Percentiles rank a stretch among this genome's conserved stretches.
Evolutionary conservation across 2,797 vertebrate genomes (phyloP).

Genomic region (Zalophus californianus): DNA sequence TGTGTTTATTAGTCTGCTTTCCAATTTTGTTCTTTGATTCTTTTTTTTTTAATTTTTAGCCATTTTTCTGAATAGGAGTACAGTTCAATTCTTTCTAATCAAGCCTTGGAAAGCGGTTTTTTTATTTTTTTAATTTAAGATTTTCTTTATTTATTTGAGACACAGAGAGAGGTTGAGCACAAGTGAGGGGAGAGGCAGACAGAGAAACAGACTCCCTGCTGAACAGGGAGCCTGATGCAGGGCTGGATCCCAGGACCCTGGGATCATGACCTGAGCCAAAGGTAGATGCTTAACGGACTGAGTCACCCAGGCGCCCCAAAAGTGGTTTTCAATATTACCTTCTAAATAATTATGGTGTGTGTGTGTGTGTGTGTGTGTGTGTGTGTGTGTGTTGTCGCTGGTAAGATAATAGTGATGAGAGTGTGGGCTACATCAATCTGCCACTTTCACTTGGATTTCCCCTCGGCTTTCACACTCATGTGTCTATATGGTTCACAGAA

Average conservation of each 20-base stretch:
- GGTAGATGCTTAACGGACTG: no score
- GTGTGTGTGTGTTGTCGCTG: not conserved
- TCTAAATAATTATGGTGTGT: not conserved
- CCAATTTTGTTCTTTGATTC: not conserved
- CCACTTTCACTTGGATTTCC: not conserved
- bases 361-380: not conserved
- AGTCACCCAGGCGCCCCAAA: not conserved
- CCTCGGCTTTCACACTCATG: not conserved
- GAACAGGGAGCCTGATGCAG: no score
- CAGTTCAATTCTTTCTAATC: not conserved
- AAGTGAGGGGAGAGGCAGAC: no score
- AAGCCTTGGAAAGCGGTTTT: not conserved
- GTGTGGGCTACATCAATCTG: not conserved
- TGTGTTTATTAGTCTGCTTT: not conserved
- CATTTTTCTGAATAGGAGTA: not conserved
- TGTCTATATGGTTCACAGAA: not conserved
- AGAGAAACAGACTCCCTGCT: no score
- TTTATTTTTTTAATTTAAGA: no score
- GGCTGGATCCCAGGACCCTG: no score
- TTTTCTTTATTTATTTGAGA: no score
- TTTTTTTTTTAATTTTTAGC: not conserved
- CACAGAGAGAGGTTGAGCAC: no score
- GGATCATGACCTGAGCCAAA: no score
- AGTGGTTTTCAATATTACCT: not conserved
- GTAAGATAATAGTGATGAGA: not conserved